Evolutionary conservation across 2,113 vertebrate species (phyloP).

Genomic region (Trogon surrucura): DNA sequence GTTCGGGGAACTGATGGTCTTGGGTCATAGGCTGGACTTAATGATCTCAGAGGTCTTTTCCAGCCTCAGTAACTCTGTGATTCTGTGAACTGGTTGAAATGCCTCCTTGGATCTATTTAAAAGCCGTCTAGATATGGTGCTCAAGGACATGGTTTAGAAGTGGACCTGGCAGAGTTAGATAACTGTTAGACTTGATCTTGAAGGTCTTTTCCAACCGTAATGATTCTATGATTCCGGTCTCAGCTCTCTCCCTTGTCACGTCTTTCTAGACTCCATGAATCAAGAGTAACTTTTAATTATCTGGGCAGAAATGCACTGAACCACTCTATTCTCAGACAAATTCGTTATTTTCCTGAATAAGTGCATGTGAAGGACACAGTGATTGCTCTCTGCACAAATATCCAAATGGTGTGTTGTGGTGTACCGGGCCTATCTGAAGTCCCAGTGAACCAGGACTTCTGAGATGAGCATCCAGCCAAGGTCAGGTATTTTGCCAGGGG

Average conservation of each 20-base stretch:
- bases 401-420: accelerated
- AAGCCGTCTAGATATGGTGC: too few species aligned
- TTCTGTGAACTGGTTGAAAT: too few species aligned
- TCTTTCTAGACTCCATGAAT: background rate
- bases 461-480: background rate
- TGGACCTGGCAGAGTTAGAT: too few species aligned
- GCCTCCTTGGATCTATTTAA: too few species aligned
- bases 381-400: background rate
- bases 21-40: too few species aligned
- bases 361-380: background rate
- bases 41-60: too few species aligned
- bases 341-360: background rate
- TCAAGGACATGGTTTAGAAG: too few species aligned
- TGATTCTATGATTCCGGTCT: background rate
- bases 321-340: background rate
- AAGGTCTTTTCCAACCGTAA: too few species aligned
- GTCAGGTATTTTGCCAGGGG: background rate
- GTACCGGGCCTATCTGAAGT: background rate
- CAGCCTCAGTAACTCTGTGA: too few species aligned
- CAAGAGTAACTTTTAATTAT: background rate
- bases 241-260: background rate
- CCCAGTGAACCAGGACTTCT: background rate
- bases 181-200: too few species aligned
- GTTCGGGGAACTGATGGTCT: too few species aligned
- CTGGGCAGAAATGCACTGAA: background rate